Conservation (phyloP, 2,888 invertebrate genomes). For the Drosophila kambysellisi region DNA sequence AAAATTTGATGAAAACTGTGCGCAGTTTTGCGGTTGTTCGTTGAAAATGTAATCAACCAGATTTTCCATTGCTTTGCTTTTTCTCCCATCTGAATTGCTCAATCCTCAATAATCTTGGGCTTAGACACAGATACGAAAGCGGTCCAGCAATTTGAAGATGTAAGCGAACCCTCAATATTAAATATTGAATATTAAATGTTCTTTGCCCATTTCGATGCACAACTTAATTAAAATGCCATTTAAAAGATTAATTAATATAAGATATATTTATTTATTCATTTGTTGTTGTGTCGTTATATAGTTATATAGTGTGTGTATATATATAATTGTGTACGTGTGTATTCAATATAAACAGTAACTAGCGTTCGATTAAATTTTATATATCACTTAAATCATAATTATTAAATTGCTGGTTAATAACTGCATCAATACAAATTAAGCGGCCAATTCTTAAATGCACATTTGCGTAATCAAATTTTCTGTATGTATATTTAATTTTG, state of each 20-base stretch:
- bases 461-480: conserved; percentile 18
- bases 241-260: conserved; percentile 54
- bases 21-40: conserved; percentile 31
- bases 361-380: conserved; percentile 30
- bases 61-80: conserved; percentile 10
- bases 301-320: conserved; percentile 27
- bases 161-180: background rate
- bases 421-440: conserved; percentile 61
- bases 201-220: background rate
- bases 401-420: conserved; percentile 66
- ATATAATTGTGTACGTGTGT: conserved; percentile 27
- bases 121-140: conserved; percentile 47
- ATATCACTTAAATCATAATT: conserved; percentile 74
- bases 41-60: conserved; percentile 44
- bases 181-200: background rate
- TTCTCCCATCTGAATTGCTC: background rate
- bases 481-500: conserved; percentile 43
- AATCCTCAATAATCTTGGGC: conserved; percentile 7
- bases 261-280: conserved; percentile 29
- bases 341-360: conserved; percentile 30
- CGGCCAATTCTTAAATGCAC: conserved; percentile 58
- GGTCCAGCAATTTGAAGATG: conserved; percentile 11
- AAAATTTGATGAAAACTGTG: conserved; percentile 35
- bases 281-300: conserved; percentile 47
- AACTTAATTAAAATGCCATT: conserved; percentile 63